phyloP scores from a whole-genome alignment of 1,140 invertebrate species.

The Lordiphosa mommai region DNA sequence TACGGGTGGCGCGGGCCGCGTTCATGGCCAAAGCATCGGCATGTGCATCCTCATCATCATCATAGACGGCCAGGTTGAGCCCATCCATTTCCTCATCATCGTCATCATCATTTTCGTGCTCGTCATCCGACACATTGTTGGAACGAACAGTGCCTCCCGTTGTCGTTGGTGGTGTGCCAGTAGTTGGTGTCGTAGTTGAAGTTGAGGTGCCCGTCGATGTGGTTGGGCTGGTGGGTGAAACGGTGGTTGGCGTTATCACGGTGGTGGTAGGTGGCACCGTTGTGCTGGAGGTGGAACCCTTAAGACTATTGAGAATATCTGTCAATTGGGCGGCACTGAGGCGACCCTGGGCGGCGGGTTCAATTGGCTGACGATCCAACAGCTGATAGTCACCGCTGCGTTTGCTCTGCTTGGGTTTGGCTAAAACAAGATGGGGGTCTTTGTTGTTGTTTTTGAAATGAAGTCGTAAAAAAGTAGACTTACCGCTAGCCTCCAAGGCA shows the following conservation, averaged over 20 bases:
- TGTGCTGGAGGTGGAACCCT: background rate
- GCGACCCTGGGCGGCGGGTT: slow-evolving; percentile 45
- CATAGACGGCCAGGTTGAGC: background rate
- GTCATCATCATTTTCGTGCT: slow-evolving; percentile 18
- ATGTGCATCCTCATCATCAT: slow-evolving; percentile 8
- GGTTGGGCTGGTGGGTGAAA: slow-evolving; percentile 3
- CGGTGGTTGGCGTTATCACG: background rate
- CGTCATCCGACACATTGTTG: slow-evolving; percentile 12
- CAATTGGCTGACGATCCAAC: slow-evolving; percentile 32
- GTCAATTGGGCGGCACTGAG: slow-evolving; percentile 46
- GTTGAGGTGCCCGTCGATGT: slow-evolving; percentile 20
- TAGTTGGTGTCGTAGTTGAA: background rate
- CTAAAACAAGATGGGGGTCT: slow-evolving; percentile 21
- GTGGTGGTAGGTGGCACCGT: slow-evolving; percentile 18
- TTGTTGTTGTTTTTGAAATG: no score
- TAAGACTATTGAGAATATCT: slow-evolving; percentile 31
- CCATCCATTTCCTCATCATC: background rate
- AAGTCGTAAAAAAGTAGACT: no score
- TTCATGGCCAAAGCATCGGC: background rate
- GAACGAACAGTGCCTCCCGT: background rate
- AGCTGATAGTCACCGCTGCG: slow-evolving; percentile 30
- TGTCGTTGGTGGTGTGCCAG: background rate
- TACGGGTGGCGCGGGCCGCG: slow-evolving; percentile 12
- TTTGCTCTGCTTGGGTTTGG: slow-evolving; percentile 34
- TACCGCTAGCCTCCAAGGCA: slow-evolving; percentile 30